Conservation (phyloP, 1,140 invertebrate species). For the Hirudo medicinalis region DNA sequence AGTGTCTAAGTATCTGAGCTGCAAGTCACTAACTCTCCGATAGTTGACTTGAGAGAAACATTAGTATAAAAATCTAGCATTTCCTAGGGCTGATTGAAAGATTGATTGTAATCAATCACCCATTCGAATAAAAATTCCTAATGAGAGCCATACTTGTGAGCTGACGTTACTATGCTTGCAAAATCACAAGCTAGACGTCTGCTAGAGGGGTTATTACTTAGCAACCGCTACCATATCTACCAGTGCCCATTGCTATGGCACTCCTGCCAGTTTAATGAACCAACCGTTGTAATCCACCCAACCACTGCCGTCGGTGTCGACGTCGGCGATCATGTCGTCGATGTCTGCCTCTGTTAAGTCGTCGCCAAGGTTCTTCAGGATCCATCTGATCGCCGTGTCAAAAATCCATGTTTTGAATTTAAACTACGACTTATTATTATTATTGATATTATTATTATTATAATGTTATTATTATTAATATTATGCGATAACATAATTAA, state of each 20-base stretch:
- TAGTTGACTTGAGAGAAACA: no score
- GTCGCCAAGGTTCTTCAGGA: constrained; percentile 39
- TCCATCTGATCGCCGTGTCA: constrained; percentile 29
- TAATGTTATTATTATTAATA: not conserved
- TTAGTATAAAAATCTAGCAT: no score
- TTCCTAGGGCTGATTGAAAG: not conserved
- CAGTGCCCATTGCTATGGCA: no score
- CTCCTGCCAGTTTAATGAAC: not conserved
- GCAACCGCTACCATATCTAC: no score
- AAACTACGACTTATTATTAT: not conserved
- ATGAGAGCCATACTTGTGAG: not conserved
- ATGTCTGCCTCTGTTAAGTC: constrained; percentile 42
- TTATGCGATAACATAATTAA: no score
- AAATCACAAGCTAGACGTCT: not conserved
- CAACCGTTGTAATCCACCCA: constrained; percentile 43
- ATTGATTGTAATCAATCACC: not conserved
- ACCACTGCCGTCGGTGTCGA: constrained; percentile 42
- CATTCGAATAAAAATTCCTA: not conserved
- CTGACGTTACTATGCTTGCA: not conserved
- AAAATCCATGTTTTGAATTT: constrained; percentile 8
- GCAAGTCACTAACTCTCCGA: no score
- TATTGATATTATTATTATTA: not conserved
- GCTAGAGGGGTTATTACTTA: not conserved
- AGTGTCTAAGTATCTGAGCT: no score
- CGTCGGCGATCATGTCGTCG: constrained; percentile 42